These are phyloP conservation scores for Syrmaticus mikado DNA, from an alignment of 2,113 vertebrate genomes.

Conservation along the genomic window DNA sequence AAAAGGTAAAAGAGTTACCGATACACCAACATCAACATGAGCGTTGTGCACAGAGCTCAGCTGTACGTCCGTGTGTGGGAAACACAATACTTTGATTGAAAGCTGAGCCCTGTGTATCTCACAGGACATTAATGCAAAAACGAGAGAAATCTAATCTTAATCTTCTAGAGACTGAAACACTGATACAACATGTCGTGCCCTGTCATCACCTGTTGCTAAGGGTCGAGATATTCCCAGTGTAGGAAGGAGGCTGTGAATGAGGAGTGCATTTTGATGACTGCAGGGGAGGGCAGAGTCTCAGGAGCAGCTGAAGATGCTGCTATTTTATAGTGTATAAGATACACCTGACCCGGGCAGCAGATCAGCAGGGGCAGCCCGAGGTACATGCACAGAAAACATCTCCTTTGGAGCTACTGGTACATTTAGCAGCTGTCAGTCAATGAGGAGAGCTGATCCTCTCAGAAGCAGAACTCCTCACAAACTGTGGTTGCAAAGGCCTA, in stretches of 20 bases:
- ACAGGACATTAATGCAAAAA: constrained; percentile 38
- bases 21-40: not conserved
- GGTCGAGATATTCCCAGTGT: constrained; percentile 38
- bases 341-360: not conserved
- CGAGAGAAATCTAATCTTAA: constrained; percentile 24
- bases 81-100: not conserved
- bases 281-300: constrained; percentile 15
- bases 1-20: not conserved
- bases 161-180: constrained; percentile 23
- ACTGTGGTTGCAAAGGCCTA: constrained; percentile 17
- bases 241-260: constrained; percentile 19
- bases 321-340: not conserved
- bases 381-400: not conserved
- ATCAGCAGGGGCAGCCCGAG: constrained; percentile 47
- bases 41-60: not conserved
- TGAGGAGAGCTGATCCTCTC: constrained; percentile 30
- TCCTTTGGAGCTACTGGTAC: constrained; percentile 39
- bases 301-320: constrained; percentile 10
- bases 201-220: constrained; percentile 65
- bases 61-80: fast-evolving
- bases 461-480: constrained; percentile 16
- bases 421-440: constrained; percentile 52
- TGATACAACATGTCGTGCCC: constrained; percentile 44
- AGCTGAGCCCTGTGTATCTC: constrained; percentile 11
- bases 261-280: constrained; percentile 55